Evolutionary conservation across 2,888 invertebrate species (phyloP), one percentile per base, ranked within the genome.

Genomic region (Cheiracanthium punctorium): DNA sequence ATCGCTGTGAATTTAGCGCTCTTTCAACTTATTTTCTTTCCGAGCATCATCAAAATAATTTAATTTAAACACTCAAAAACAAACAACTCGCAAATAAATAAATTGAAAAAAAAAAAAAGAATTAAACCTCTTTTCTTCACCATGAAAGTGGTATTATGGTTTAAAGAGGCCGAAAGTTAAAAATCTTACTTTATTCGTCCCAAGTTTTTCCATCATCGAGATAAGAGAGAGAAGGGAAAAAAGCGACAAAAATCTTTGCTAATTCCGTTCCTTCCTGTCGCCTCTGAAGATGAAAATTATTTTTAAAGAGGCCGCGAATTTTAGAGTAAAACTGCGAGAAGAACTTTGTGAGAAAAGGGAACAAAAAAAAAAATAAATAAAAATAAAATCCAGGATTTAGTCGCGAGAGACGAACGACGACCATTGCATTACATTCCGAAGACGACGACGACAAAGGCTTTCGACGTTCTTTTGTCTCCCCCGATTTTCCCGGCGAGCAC

Each of bases 401-500:
- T 82, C 76, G 76, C 71, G 73, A 30, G 37, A 76, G 76, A 76
- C 76, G 76, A 71, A 67, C 20, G 37, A 81, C 41, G 71, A 20
- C 64, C 80, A 80, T 64, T 58, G 41, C 80, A 80, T 80, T 58
- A 58, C 58, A 58, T n/a, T 1, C 12, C 41, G 64, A 73, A 77
- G 65, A 77, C 48, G 43, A 48, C 48, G 43, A 48, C 77, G 65
- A 84, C 82, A 84, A 84, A 84, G 77, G 73, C 72, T n/a, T 84
- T 77, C 82, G 71, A 72, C 79, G 65, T 73, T 85, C 77, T 73
- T 85, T 85, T 85, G 77, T 79, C 72, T 79, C 72, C 79, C 33
- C n/a, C n/a, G n/a, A n/a, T n/a, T 48, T 73, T 72, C 70, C 67
- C 82, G 33, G 77, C 77, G 82, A 74, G 73, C 73, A 85, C 79